Base-by-base conservation (phyloP, 2,113 vertebrate species). In the Chascanopsetta lugubris region DNA sequence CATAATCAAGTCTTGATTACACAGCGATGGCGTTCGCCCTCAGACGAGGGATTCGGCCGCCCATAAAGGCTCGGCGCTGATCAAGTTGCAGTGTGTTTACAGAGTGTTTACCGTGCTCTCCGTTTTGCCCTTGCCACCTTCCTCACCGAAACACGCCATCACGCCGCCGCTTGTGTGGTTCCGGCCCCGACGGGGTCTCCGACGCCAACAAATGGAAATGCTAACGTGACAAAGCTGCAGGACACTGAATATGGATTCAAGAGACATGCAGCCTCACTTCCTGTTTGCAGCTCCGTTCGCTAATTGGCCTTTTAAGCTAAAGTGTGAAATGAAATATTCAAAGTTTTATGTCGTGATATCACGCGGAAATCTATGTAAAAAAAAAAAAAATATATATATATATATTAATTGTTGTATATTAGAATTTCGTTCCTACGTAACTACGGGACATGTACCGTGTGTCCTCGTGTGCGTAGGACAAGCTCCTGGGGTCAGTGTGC, bases 1-100 rank as follows among this genome's bases (percentile, higher is more conserved):
- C 76, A 69, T 65, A 61, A 71, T 27, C 63, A 43, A 68, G 36
- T 63, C 51, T 68, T 69, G 51, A 30, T 26, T 15, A 24, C 12
- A 43, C 7, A 25, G 45, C 26, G 61, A 71, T 75, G 50, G 40
- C 48, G 18, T 34, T 32, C 61, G 43, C 42, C 40, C 25, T 62
- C 45, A 69, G 24, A 15, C 34, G 55, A 10, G 24, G 7, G 36
- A 65, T 61, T 76, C 26, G 29, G 13, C 6, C 8, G 18, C 46
- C 47, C 20, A 40, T 59, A 53, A 47, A 62, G 38, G 11, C 21
- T 8, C 6, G 1, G n/a, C 17, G 58, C 26, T 45, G 0, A 10
- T 38, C 29, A 51, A 40, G 47, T 20, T 4, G 36, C 21, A 50
- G 51, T n/a, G 24, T 10, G 11, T 50, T 34, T 27, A 50, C 63